phyloP scores from a whole-genome alignment of 1,140 invertebrate species.

The Drosophila tani region DNA sequence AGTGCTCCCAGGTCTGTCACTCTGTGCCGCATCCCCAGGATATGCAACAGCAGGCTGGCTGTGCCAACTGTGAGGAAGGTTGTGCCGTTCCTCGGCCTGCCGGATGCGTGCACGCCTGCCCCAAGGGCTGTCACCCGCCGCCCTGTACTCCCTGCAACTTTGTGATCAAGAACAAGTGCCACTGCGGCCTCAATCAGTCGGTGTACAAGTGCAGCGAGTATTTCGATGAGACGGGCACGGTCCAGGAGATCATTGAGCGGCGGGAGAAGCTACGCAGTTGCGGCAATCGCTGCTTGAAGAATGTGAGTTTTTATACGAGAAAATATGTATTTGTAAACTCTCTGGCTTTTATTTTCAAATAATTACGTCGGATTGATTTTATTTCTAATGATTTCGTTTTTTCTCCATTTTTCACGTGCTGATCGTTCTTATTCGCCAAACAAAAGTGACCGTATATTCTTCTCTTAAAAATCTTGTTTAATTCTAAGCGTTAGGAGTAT shows the following conservation, averaged over 20 bases:
- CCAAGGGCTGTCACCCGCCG: slow-evolving; percentile 90
- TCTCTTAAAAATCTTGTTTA: too few relatives aligned
- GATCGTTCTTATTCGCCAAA: too few relatives aligned
- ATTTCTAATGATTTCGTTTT: too few relatives aligned
- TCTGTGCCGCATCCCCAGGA: slow-evolving; percentile 85
- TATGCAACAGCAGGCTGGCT: slow-evolving; percentile 85
- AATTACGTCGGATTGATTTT: too few relatives aligned
- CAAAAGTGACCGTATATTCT: too few relatives aligned
- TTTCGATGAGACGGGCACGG: slow-evolving; percentile 86
- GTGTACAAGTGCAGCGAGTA: slow-evolving; percentile 91
- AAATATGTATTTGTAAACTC: slow-evolving; percentile 65
- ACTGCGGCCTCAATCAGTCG: slow-evolving; percentile 91
- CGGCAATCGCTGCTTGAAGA: slow-evolving; percentile 93
- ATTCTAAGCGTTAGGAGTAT: too few relatives aligned
- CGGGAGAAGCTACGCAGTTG: slow-evolving; percentile 63
- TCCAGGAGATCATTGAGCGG: slow-evolving; percentile 81
- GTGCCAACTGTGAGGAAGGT: slow-evolving; percentile 90
- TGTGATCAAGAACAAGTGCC: slow-evolving; percentile 90
- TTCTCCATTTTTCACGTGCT: too few relatives aligned
- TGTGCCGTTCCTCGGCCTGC: slow-evolving; percentile 89
- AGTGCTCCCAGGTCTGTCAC: slow-evolving; percentile 91
- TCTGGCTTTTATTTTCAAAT: too few relatives aligned
- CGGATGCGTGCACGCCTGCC: slow-evolving; percentile 93
- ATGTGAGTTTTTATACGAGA: slow-evolving; percentile 85
- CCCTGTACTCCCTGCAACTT: slow-evolving; percentile 90